Percentiles rank a stretch among this genome's conserved stretches.
These are phyloP conservation scores for Nomada fabriciana DNA, from an alignment of 2,888 invertebrate genomes.

Conservation along the genomic window DNA sequence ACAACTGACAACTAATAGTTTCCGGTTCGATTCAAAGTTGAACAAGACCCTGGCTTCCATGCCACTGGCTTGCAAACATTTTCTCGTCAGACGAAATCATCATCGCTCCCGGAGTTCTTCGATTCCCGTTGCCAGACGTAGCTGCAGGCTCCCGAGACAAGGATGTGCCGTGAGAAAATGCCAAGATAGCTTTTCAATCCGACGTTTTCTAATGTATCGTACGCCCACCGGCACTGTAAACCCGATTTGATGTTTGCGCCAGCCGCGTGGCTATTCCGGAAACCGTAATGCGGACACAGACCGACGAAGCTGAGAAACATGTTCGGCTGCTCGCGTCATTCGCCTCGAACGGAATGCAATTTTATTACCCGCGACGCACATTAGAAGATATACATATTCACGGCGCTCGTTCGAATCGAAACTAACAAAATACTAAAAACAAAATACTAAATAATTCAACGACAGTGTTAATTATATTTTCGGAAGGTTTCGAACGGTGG, in stretches of 20 bases:
- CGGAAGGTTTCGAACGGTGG: too few species aligned
- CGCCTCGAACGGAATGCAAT: slow-evolving; percentile 9
- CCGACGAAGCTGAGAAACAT: slow-evolving; percentile 21
- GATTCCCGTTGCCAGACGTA: slow-evolving; percentile 48
- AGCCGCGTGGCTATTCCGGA: slow-evolving; percentile 3
- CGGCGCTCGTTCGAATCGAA: too few species aligned
- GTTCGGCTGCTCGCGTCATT: slow-evolving; percentile 9
- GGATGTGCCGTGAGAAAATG: slow-evolving; percentile 45
- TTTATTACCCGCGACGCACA: neutral
- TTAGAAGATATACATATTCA: slow-evolving; percentile 1
- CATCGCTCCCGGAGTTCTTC: slow-evolving; percentile 37
- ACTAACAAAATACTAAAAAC: too few species aligned
- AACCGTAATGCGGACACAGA: slow-evolving; percentile 3
- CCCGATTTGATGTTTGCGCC: slow-evolving; percentile 45
- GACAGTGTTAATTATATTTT: too few species aligned
- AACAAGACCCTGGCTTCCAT: slow-evolving; percentile 36
- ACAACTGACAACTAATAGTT: neutral
- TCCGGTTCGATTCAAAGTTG: slow-evolving; percentile 21
- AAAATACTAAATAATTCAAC: too few species aligned
- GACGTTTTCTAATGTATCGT: slow-evolving; percentile 23
- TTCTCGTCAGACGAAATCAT: slow-evolving; percentile 56
- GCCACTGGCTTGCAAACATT: slow-evolving; percentile 44
- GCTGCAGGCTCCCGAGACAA: slow-evolving; percentile 53
- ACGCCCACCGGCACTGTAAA: slow-evolving; percentile 30
- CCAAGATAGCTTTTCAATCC: slow-evolving; percentile 41